Evolutionary conservation across 2,888 invertebrate genomes (phyloP).

Genomic region (Nysson spinosus): DNA sequence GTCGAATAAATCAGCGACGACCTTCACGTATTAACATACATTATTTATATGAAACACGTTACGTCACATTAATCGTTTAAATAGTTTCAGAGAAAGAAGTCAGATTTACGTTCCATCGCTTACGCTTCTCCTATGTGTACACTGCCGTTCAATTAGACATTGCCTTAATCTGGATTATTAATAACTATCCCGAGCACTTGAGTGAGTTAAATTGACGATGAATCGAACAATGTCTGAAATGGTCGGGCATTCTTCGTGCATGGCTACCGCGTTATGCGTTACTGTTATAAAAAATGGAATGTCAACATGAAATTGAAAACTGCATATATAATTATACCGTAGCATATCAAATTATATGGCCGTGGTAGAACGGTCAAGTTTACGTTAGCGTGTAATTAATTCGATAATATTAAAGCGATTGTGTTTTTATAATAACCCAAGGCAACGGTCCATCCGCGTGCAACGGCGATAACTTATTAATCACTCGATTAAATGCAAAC

Average conservation of each 20-base stretch:
- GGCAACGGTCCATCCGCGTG: not conserved
- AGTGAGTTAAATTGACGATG: conserved; percentile 48
- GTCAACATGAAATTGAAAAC: no score
- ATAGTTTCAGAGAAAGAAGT: conserved; percentile 22
- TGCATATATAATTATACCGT: not conserved
- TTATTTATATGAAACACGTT: no score
- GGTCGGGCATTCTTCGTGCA: not conserved
- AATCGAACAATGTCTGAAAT: conserved; percentile 34
- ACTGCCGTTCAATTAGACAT: conserved; percentile 42
- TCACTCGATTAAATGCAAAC: not conserved
- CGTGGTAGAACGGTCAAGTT: no score
- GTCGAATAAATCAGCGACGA: no score
- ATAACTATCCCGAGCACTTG: conserved; percentile 55
- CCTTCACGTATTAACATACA: no score
- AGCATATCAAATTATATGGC: no score
- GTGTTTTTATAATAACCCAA: not conserved
- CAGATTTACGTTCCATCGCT: conserved; percentile 11
- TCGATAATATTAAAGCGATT: no score
- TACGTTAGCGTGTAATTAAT: no score
- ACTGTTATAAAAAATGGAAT: no score
- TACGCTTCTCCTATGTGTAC: conserved; percentile 9
- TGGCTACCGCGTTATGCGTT: no score
- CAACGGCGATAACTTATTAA: not conserved
- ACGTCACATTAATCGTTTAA: no score
- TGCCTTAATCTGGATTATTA: conserved; percentile 44